phyloP scores from a whole-genome alignment of 2,797 vertebrate genomes.

The Rousettus madagascariensis region DNA sequence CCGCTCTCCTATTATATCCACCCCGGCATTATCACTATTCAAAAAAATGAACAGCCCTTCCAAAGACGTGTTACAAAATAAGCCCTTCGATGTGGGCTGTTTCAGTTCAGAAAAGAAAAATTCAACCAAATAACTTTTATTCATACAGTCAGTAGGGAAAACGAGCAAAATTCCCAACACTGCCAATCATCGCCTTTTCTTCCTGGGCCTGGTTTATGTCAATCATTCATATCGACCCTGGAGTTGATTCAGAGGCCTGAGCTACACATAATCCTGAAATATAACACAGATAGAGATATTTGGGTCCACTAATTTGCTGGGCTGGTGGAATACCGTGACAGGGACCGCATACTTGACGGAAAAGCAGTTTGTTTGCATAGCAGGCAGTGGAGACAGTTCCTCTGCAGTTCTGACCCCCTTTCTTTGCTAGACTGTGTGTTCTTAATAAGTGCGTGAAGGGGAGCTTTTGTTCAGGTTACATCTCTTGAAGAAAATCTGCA shows the following conservation, averaged over 20 bases:
- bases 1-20: not conserved
- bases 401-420: conserved; percentile 90
- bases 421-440: conserved; percentile 79
- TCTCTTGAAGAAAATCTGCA: not conserved
- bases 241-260: not conserved
- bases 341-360: conserved; percentile 88
- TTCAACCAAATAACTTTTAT: conserved; percentile 13
- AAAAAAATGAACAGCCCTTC: not conserved
- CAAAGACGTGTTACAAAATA: not conserved
- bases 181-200: not conserved
- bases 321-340: conserved; percentile 90
- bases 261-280: not conserved
- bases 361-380: conserved; percentile 88
- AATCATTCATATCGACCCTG: not conserved
- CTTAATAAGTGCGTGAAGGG: not conserved
- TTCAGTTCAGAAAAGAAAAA: conserved; percentile 13
- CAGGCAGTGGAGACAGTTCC: conserved; percentile 90
- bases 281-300: not conserved
- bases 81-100: not conserved
- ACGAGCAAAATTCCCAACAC: not conserved
- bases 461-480: not conserved
- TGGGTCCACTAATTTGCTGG: conserved; percentile 80
- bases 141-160: not conserved
- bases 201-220: not conserved
- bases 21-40: not conserved